Conservation (phyloP, 1,140 invertebrate genomes). For the Drosophila funebris region DNA sequence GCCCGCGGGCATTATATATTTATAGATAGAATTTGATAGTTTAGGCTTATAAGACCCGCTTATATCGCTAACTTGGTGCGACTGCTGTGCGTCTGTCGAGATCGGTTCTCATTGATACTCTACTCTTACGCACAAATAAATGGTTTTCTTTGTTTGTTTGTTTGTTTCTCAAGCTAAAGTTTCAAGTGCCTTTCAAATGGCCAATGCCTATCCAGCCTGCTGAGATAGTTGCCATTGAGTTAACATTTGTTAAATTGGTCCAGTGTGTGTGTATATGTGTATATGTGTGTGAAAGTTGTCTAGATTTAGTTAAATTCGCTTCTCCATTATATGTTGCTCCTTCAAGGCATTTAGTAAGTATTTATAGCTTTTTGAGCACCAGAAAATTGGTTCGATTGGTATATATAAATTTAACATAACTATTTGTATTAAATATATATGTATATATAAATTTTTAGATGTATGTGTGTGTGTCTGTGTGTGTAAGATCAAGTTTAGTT, state of each 20-base stretch:
- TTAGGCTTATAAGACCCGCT: slow-evolving; percentile 81
- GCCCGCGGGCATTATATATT: slow-evolving; percentile 40
- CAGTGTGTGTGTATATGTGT: slow-evolving; percentile 10
- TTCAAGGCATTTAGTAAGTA: slow-evolving; percentile 54
- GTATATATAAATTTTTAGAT: slow-evolving; percentile 27
- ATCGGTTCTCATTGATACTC: slow-evolving; percentile 12
- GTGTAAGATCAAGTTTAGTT: slow-evolving; percentile 48
- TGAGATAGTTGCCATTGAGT: slow-evolving; percentile 58
- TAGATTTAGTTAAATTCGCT: slow-evolving; percentile 74
- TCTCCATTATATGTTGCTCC: slow-evolving; percentile 35
- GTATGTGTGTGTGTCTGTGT: slow-evolving; percentile 11
- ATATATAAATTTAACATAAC: slow-evolving; percentile 48
- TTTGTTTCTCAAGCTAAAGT: slow-evolving; percentile 37
- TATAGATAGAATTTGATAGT: slow-evolving; percentile 45
- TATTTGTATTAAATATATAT: slow-evolving; percentile 30
- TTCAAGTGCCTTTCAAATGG: slow-evolving; percentile 25
- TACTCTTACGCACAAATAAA: slow-evolving; percentile 9
- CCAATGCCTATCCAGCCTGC: slow-evolving; percentile 68
- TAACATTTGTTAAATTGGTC: slow-evolving; percentile 32
- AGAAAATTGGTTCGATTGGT: slow-evolving; percentile 58
- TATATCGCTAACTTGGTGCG: slow-evolving; percentile 77
- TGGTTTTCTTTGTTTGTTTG: slow-evolving; percentile 1
- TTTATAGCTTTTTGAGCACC: slow-evolving; percentile 64
- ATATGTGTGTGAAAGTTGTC: slow-evolving; percentile 27
- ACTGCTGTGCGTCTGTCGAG: slow-evolving; percentile 29